Conservation (phyloP, 2,113 vertebrate genomes). For the Sander vitreus region DNA sequence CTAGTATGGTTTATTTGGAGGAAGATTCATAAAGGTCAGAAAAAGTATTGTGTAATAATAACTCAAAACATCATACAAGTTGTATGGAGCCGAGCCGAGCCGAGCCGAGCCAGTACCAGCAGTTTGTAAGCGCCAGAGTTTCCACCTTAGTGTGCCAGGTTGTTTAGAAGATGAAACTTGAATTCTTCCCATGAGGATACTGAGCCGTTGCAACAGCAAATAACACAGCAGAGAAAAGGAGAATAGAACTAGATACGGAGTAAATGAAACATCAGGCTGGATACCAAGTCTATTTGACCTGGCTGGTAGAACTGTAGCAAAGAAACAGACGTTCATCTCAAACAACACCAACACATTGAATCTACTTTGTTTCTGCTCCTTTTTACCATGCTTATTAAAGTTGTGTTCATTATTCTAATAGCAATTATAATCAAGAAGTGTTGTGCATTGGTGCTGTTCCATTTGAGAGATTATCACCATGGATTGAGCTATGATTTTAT, state of each 20-base stretch:
- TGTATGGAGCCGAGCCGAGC: too few relatives aligned
- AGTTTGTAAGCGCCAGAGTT: constrained; percentile 17
- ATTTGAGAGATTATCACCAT: background rate
- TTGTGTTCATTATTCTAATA: too few relatives aligned
- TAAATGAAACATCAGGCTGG: constrained; percentile 5
- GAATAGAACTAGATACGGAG: constrained; percentile 1
- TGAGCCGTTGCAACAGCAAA: constrained; percentile 23
- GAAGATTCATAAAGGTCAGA: too few relatives aligned
- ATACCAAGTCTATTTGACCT: background rate
- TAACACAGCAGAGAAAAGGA: constrained; percentile 25
- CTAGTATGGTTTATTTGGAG: too few relatives aligned
- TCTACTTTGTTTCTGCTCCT: too few relatives aligned
- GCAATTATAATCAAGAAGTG: background rate
- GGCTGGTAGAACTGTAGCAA: background rate
- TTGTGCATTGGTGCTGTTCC: background rate
- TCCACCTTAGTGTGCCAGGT: constrained; percentile 51
- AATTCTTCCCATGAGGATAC: constrained; percentile 48
- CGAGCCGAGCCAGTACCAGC: too few relatives aligned
- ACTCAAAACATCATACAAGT: too few relatives aligned
- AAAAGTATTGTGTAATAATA: too few relatives aligned
- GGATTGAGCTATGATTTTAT: background rate
- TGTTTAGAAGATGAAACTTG: constrained; percentile 54
- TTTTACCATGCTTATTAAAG: too few relatives aligned
- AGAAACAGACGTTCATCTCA: too few relatives aligned
- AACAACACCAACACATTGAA: too few relatives aligned